phyloP scores from a whole-genome alignment of 2,113 vertebrate genomes.

The Perccottus glenii region DNA sequence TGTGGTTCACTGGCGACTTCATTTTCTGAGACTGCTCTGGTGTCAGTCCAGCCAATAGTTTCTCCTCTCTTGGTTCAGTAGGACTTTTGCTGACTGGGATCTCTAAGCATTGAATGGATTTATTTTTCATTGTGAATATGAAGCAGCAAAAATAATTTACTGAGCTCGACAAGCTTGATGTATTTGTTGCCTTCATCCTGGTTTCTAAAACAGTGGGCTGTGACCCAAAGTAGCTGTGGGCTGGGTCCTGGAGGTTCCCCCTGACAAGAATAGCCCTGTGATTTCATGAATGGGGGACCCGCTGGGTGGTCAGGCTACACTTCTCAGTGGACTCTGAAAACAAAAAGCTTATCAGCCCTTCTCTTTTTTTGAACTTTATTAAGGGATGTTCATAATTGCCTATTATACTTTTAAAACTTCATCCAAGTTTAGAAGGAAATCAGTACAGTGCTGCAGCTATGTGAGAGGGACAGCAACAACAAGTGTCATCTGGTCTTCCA shows the following conservation, averaged over 20 bases:
- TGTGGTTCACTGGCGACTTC: conserved; percentile 55
- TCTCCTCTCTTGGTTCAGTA: conserved; percentile 57
- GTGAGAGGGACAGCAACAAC: conserved; percentile 63
- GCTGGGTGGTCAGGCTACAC: conserved; percentile 33
- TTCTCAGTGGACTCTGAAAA: conserved; percentile 9
- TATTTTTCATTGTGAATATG: conserved; percentile 33
- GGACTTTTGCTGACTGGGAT: conserved; percentile 31
- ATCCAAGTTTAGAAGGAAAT: conserved; percentile 32
- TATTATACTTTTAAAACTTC: not conserved
- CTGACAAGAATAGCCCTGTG: conserved; percentile 69
- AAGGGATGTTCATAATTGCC: not conserved
- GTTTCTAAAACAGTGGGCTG: conserved; percentile 36
- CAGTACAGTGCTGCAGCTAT: conserved; percentile 6
- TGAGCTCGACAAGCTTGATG: conserved; percentile 6
- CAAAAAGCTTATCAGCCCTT: not conserved
- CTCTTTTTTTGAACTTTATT: not conserved
- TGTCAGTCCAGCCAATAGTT: conserved; percentile 75
- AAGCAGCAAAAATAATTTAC: not conserved
- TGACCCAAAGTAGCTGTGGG: conserved; percentile 43
- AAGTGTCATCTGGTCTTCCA: conserved; percentile 74
- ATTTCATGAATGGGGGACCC: conserved; percentile 70
- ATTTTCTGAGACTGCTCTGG: conserved; percentile 65
- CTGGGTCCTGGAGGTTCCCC: conserved; percentile 63
- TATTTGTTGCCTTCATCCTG: conserved; percentile 19
- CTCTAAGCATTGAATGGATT: conserved; percentile 26